Percentiles rank a stretch among this genome's conserved stretches.
Conservation (phyloP, 2,888 invertebrate genomes). For the Bimastos eiseni region DNA sequence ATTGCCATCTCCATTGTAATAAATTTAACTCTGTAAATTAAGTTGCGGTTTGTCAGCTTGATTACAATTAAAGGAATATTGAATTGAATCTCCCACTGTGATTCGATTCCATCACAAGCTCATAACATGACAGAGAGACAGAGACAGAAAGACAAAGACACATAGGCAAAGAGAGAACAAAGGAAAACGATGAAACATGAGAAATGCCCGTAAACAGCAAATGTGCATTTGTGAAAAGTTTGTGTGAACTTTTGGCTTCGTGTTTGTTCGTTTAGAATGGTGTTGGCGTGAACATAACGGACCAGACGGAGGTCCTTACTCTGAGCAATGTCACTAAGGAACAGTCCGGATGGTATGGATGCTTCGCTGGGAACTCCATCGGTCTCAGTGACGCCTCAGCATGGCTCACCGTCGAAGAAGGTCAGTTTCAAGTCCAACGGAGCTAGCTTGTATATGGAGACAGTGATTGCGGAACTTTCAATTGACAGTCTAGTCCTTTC, state of each 20-base stretch:
- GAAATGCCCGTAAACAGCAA: not conserved
- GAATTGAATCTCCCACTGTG: too few relatives aligned
- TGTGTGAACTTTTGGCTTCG: not conserved
- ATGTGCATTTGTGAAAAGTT: too few relatives aligned
- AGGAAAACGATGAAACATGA: not conserved
- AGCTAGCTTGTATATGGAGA: too few relatives aligned
- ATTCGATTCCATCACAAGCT: too few relatives aligned
- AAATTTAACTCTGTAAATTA: too few relatives aligned
- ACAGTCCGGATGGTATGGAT: constrained; percentile 33
- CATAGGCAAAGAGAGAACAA: not conserved
- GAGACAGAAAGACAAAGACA: too few relatives aligned
- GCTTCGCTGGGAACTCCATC: constrained; percentile 29
- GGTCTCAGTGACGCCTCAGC: constrained; percentile 24
- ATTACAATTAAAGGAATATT: too few relatives aligned
- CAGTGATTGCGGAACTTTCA: too few relatives aligned
- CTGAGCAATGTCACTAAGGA: constrained; percentile 25
- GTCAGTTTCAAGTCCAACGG: not conserved
- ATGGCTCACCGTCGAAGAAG: constrained; percentile 29
- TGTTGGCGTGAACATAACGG: not conserved
- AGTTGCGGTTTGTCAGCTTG: too few relatives aligned
- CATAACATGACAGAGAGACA: too few relatives aligned
- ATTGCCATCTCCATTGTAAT: not conserved
- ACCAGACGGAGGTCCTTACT: constrained; percentile 22
- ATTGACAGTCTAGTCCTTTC: too few relatives aligned
- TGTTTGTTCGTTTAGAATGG: not conserved